Evolutionary conservation across 1,140 invertebrate genomes (phyloP), one percentile per base, ranked within the genome.

Genomic region (Agrilus planipennis): DNA sequence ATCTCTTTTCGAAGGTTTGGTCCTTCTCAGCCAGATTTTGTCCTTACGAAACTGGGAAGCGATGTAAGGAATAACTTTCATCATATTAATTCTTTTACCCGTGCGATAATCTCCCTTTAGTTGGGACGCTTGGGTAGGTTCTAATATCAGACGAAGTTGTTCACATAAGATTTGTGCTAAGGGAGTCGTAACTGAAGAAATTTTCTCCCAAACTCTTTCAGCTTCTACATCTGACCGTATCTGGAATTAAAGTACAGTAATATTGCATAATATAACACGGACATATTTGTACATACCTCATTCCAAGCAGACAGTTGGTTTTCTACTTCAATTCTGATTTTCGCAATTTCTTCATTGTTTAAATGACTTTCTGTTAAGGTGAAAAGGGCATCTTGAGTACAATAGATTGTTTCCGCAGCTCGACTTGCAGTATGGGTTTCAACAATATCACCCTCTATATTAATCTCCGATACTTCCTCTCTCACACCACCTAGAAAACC

Each of bases 31-130:
- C 96, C 96, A 99, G 55, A 99, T 99, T 61, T 96, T 95, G 58
- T 99, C 94, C 60, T 99, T 99, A 22, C 93, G 76, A 64, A 97
- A 99, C 61, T 98, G 85, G 53, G 92, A 97, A 5, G 96, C 96
- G 53, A 99, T 95, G 62, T 98, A 99, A 0, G 92, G 87, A 56
- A 99, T 96, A 2, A 94, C 83, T 63, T 94, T 92, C 30, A 92
- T 75, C 94, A 99, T 99, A 63, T 99, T 99, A 14, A 99, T 82
- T 20, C 96, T 72, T 50, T 91, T 89, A 4, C 96, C 96, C 2
- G 91, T 98, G 42, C 91, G 75, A 60, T 94, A 99, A 64, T 99
- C 95, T 15, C 76, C 76, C 65, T 85, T 88, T 6, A 96, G 65
- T 48, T 89, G 79, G 0, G 91, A 84, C 0, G 90, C 84, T 54